Percentiles rank a stretch among this genome's conserved stretches.
phyloP scores from a whole-genome alignment of 2,113 vertebrate genomes.

The Osmerus eperlanus region DNA sequence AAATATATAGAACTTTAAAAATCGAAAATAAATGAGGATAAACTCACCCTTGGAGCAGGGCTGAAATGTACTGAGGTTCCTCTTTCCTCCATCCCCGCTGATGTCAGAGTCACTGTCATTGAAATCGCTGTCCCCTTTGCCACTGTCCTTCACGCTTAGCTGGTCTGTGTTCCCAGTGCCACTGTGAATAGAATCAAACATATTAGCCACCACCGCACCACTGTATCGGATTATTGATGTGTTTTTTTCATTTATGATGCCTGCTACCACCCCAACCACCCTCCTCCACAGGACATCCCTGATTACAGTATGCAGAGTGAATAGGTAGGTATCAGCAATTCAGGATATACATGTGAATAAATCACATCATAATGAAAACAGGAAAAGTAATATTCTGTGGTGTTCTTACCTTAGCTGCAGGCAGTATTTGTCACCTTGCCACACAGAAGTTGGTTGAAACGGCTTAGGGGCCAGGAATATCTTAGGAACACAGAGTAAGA shows the following conservation, averaged over 20 bases:
- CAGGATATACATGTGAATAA: slow-evolving; percentile 36
- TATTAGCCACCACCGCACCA: slow-evolving; percentile 51
- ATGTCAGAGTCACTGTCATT: slow-evolving; percentile 73
- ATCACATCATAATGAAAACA: neutral
- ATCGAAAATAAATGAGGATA: neutral
- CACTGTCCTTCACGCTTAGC: slow-evolving; percentile 76
- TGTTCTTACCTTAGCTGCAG: slow-evolving; percentile 72
- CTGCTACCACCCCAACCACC: slow-evolving; percentile 35
- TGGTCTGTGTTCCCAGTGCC: slow-evolving; percentile 69
- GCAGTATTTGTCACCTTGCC: slow-evolving; percentile 68
- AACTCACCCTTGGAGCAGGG: slow-evolving; percentile 60
- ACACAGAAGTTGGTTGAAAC: slow-evolving; percentile 60
- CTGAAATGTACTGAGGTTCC: slow-evolving; percentile 56
- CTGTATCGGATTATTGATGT: slow-evolving; percentile 65
- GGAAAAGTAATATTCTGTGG: slow-evolving; percentile 12
- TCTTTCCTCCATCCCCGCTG: slow-evolving; percentile 65
- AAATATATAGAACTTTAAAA: neutral
- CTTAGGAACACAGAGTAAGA: slow-evolving; percentile 57
- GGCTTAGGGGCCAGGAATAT: slow-evolving; percentile 67
- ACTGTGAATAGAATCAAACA: slow-evolving; percentile 62
- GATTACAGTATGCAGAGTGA: slow-evolving; percentile 2
- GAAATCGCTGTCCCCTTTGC: slow-evolving; percentile 76
- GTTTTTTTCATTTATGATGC: slow-evolving; percentile 19
- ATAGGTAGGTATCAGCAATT: neutral
- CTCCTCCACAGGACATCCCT: slow-evolving; percentile 34